A percentile compares a stretch with the other conserved stretches of the same genome.
phyloP scores from a whole-genome alignment of 2,113 vertebrate species.

The Picathartes gymnocephalus region DNA sequence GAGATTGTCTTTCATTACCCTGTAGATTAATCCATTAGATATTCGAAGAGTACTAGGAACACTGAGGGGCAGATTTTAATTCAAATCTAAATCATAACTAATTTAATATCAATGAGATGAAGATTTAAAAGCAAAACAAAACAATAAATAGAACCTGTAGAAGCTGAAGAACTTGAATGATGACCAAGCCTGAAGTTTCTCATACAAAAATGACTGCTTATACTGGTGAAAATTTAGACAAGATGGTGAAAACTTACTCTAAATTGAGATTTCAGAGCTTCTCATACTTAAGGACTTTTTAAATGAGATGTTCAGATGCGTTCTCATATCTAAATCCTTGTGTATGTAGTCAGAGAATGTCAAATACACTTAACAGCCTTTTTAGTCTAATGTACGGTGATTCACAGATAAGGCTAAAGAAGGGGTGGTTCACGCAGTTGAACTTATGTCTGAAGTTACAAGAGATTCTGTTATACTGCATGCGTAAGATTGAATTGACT shows the following conservation, averaged over 20 bases:
- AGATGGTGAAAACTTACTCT: neutral
- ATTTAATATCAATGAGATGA: neutral
- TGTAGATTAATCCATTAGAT: neutral
- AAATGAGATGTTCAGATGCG: neutral
- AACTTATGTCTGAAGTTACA: neutral
- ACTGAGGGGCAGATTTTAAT: neutral
- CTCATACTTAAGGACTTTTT: neutral
- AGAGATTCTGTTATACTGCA: neutral
- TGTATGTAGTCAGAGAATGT: neutral
- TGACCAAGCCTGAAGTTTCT: neutral
- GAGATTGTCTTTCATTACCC: neutral
- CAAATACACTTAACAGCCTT: neutral
- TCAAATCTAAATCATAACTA: neutral
- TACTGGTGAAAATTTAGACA: neutral
- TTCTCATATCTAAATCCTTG: neutral
- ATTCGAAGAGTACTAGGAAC: neutral
- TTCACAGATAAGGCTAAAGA: neutral
- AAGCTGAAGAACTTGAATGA: neutral
- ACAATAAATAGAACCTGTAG: neutral
- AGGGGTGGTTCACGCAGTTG: neutral
- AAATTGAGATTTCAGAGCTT: neutral
- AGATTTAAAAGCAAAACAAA: neutral
- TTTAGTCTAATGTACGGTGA: neutral
- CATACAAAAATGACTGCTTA: neutral
- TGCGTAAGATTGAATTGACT: neutral